phyloP scores from a whole-genome alignment of 2,797 vertebrate species.

The Sebastolobus altivelis region DNA sequence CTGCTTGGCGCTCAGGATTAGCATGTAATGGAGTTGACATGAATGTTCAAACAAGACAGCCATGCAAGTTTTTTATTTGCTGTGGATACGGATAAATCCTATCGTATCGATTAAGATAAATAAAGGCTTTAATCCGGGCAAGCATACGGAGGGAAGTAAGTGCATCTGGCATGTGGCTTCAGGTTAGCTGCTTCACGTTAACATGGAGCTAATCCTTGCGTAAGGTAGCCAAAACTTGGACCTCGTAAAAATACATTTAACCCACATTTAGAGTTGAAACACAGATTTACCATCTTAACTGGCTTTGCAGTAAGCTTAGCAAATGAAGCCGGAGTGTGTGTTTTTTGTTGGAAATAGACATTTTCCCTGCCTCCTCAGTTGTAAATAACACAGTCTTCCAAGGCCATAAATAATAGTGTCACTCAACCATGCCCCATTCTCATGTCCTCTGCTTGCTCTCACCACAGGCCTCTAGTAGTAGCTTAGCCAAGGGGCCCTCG shows the following conservation, averaged over 20 bases:
- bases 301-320: conserved; percentile 62
- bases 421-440: conserved; percentile 80
- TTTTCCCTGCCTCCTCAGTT: conserved; percentile 72
- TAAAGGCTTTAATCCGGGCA: conserved; percentile 31
- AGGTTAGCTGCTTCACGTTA: conserved; percentile 51
- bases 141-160: conserved; percentile 42
- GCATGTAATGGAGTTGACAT: conserved; percentile 44
- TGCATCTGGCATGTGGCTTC: conserved; percentile 47
- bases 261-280: conserved; percentile 58
- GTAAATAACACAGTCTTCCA: conserved; percentile 77
- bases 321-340: conserved; percentile 68
- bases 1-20: conserved; percentile 53
- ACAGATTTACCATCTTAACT: conserved; percentile 63
- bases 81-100: conserved; percentile 28
- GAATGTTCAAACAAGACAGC: conserved; percentile 45
- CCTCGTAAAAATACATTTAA: conserved; percentile 59
- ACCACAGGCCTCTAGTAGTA: conserved; percentile 67
- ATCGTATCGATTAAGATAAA: conserved; percentile 40
- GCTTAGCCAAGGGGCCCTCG: conserved; percentile 64
- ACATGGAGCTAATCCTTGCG: conserved; percentile 37
- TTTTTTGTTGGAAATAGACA: conserved; percentile 77
- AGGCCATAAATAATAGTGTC: conserved; percentile 80
- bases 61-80: conserved; percentile 35
- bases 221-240: conserved; percentile 47
- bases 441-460: conserved; percentile 83